Base-by-base conservation (phyloP, 2,113 vertebrate genomes). In the Osmerus mordax region DNA sequence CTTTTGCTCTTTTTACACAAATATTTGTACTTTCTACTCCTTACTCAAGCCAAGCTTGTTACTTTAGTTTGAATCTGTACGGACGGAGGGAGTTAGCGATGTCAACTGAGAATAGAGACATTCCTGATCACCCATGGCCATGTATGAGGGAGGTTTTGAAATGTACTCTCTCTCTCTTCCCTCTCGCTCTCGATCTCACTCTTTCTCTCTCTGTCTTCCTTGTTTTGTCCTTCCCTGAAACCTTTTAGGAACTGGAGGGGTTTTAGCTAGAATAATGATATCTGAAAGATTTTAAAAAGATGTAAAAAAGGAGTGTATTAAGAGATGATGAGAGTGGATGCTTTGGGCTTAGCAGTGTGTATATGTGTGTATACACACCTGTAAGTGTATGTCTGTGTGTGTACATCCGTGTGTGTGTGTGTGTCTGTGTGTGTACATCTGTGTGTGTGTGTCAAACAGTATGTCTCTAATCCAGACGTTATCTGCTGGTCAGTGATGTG, bases 381-480 rank as follows among this genome's bases (percentile, higher is more conserved):
- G 7, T 73, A 18, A 70, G 21, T 75, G 14, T 14, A 23, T 60
- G 32, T 19, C 66, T 67, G 63, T 25, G 25, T 11, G 1, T 71
- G 11, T 53, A 64, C 56, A 67, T 32, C 29, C 5, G 29, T 32
- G 29, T 32, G 29, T 32, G 29, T 32, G 29, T 32, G 29, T 32
- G 53, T 70, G 47, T 51, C 53, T 70, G 54, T 41, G 32, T 14
- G 29, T 36, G 28, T 14, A 28, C 21, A 11, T 60, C 69, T 68
- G 67, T 64, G 41, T 71, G 60, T 55, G 60, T 53, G 32, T 12
- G 21, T 18, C 52, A 59, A 8, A 4, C 67, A 76, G 73, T 78
- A 63, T 81, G 87, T 69, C 83, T 89, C 75, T 87, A 89, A 89
- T 87, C 77, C 86, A 72, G 60, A 83, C 87, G 92, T 80, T 83